A percentile compares a stretch with the other conserved stretches of the same genome.
These are phyloP conservation scores for Drosophila simulans DNA, from an alignment of 1,140 invertebrate genomes.

Conservation along the genomic window DNA sequence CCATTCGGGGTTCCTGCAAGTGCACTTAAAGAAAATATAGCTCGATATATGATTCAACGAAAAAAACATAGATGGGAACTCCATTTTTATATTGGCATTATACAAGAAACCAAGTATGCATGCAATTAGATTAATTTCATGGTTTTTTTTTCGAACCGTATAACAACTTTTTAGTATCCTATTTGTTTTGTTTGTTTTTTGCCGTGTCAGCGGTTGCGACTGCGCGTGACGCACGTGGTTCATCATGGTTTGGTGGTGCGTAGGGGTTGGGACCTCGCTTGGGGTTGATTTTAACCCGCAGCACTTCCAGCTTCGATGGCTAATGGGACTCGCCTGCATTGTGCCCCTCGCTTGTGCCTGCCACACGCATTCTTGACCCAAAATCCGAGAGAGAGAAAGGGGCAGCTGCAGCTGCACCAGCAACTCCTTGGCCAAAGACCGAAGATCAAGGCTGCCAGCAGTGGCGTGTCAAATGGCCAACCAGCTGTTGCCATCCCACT, in stretches of 20 bases:
- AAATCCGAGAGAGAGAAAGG: conserved; percentile 35
- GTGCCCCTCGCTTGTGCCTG: conserved; percentile 67
- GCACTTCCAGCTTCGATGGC: conserved; percentile 40
- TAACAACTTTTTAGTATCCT: not conserved
- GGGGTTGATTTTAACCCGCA: conserved; percentile 69
- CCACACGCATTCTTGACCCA: conserved; percentile 76
- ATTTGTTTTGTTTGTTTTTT: not conserved
- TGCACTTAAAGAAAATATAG: conserved; percentile 1
- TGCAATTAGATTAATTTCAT: not conserved
- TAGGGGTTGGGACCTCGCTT: conserved; percentile 57
- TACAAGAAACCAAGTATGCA: too few relatives aligned
- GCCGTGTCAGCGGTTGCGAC: conserved; percentile 51
- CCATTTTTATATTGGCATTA: too few relatives aligned
- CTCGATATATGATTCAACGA: not conserved
- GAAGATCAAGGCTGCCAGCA: conserved; percentile 45
- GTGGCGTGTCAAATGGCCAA: conserved; percentile 68
- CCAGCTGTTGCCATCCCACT: conserved; percentile 67
- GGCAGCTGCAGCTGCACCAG: conserved; percentile 25
- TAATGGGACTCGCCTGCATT: conserved; percentile 52
- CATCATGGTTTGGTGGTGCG: conserved; percentile 15
- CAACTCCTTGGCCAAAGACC: conserved; percentile 59
- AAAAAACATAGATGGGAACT: not conserved
- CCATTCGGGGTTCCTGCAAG: conserved; percentile 21
- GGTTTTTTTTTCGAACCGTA: too few relatives aligned
- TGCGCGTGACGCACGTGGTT: conserved; percentile 74